phyloP scores from a whole-genome alignment of 2,888 invertebrate species.

The Perizoma flavofasciatum region DNA sequence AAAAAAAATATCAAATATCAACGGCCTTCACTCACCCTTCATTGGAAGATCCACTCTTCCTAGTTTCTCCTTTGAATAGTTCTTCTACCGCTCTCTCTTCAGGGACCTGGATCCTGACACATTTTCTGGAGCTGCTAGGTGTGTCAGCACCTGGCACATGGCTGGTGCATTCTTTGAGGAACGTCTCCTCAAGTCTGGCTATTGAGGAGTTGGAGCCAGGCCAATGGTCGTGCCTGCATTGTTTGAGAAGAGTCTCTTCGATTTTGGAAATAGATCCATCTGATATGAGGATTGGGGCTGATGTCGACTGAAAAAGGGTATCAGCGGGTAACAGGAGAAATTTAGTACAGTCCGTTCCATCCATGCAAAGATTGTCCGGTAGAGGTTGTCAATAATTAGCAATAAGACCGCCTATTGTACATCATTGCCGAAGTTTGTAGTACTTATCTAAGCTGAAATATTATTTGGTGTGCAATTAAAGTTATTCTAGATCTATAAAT shows the following conservation, averaged over 20 bases:
- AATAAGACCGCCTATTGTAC: no score
- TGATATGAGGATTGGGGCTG: conserved; percentile 14
- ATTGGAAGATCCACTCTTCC: not conserved
- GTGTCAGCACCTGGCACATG: not conserved
- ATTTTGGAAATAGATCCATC: conserved; percentile 1
- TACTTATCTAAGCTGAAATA: no score
- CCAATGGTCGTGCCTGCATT: not conserved
- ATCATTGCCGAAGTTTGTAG: no score
- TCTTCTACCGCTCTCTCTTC: not conserved
- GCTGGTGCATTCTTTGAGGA: conserved; percentile 4
- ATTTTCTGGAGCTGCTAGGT: not conserved
- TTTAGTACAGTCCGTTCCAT: no score
- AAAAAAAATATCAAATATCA: no score
- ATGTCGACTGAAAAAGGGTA: conserved; percentile 1
- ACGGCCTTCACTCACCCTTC: conserved; percentile 4
- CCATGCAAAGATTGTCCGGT: no score
- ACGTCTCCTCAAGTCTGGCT: conserved; percentile 9
- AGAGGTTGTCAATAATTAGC: no score
- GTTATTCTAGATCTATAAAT: no score
- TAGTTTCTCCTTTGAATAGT: not conserved
- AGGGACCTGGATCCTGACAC: conserved; percentile 9
- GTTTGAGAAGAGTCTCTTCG: not conserved
- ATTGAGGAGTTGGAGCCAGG: conserved; percentile 7
- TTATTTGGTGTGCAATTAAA: no score
- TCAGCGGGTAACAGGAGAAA: no score